These are phyloP conservation scores for Pseudopipra pipra DNA, from an alignment of 2,113 vertebrate genomes.

Conservation along the genomic window DNA sequence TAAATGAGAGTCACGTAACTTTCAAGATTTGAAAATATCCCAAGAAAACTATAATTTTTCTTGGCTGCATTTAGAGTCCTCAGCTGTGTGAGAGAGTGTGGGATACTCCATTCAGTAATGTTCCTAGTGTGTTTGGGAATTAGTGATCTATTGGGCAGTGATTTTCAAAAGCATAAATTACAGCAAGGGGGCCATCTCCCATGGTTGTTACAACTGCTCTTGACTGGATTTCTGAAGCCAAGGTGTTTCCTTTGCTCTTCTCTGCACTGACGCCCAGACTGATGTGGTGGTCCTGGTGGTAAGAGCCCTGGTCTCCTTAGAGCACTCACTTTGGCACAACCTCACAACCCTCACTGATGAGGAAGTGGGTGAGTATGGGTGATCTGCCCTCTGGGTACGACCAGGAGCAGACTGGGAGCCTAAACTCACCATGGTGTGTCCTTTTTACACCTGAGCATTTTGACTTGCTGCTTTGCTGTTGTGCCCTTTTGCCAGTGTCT, in stretches of 20 bases:
- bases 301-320: neutral
- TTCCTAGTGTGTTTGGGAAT: neutral
- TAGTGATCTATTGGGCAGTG: neutral
- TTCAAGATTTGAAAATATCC: neutral
- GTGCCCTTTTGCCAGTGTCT: neutral
- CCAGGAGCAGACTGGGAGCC: neutral
- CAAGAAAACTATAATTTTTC: neutral
- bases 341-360: neutral
- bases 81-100: neutral
- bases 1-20: neutral
- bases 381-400: neutral
- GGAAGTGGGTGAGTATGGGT: neutral
- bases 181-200: neutral
- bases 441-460: neutral
- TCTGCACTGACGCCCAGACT: neutral
- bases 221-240: neutral
- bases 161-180: neutral
- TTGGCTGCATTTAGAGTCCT: neutral
- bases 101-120: neutral
- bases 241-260: neutral
- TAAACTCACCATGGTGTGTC: neutral
- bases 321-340: neutral
- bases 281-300: neutral
- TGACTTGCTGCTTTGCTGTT: neutral
- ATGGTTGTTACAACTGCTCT: neutral